Evolutionary conservation across 2,888 invertebrate genomes (phyloP).

Genomic region (Malachius bipustulatus): DNA sequence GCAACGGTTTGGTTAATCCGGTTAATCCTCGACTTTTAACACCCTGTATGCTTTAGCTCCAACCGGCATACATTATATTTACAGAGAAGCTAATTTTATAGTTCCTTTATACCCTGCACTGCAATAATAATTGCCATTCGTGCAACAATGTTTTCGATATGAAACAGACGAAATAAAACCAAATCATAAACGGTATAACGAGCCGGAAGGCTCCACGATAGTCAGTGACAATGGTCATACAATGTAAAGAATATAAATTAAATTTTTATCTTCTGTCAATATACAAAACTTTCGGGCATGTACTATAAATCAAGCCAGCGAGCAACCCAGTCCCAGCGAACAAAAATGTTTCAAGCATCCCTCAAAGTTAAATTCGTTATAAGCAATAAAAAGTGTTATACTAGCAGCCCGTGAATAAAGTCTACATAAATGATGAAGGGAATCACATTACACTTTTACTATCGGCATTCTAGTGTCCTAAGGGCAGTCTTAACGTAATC

Average conservation of each 20-base stretch:
- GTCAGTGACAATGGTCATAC: conserved; percentile 8
- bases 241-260: conserved; percentile 11
- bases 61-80: too few species aligned
- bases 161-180: too few species aligned
- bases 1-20: too few species aligned
- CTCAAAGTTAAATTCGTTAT: conserved; percentile 31
- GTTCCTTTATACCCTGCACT: too few species aligned
- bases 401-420: conserved; percentile 28
- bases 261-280: conserved; percentile 12
- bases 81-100: too few species aligned
- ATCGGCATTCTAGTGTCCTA: conserved; percentile 30
- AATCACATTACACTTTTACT: conserved; percentile 26
- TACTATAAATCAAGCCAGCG: conserved; percentile 12
- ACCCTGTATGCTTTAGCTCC: too few species aligned
- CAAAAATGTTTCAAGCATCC: conserved; percentile 22
- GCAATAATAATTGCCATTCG: too few species aligned
- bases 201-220: too few species aligned
- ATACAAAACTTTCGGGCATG: conserved; percentile 11
- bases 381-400: conserved; percentile 30
- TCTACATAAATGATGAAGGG: conserved; percentile 24
- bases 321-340: conserved; percentile 12
- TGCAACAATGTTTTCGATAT: too few species aligned
- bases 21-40: too few species aligned
- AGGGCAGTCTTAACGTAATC: conserved; percentile 22
- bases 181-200: too few species aligned